These are phyloP conservation scores for Xestia c-nigrum DNA, from an alignment of 2,888 invertebrate species.

Conservation along the genomic window DNA sequence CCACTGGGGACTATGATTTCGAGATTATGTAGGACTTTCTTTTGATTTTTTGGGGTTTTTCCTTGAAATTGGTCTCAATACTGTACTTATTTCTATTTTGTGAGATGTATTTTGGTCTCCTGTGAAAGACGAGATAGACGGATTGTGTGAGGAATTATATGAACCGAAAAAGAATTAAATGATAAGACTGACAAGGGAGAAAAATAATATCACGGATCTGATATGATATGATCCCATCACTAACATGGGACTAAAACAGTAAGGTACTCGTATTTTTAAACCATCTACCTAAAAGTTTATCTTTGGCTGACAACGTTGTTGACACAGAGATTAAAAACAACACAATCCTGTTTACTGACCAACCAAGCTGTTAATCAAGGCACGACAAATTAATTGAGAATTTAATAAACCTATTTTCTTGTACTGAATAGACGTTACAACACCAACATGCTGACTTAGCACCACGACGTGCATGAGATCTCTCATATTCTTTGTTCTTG, in stretches of 20 bases:
- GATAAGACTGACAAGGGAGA: not conserved
- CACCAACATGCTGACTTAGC: not conserved
- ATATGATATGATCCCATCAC: not conserved
- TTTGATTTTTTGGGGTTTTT: conserved; percentile 27
- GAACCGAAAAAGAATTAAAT: not conserved
- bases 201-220: not conserved
- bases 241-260: not conserved
- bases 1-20: conserved; percentile 59
- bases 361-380: not conserved
- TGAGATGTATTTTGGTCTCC: not conserved
- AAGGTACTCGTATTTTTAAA: not conserved
- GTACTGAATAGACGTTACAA: not conserved
- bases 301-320: not conserved
- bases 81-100: not conserved
- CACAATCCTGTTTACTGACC: not conserved
- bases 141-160: not conserved
- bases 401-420: not conserved
- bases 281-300: not conserved
- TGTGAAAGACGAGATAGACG: not conserved
- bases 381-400: not conserved
- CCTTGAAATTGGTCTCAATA: not conserved
- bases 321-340: not conserved
- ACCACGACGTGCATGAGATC: not conserved
- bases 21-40: conserved; percentile 31
- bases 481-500: not conserved